Evolutionary conservation across 2,113 vertebrate species (phyloP), one percentile per base, ranked within the genome.

Genomic region (Rhinolophus ferrumequinum): DNA sequence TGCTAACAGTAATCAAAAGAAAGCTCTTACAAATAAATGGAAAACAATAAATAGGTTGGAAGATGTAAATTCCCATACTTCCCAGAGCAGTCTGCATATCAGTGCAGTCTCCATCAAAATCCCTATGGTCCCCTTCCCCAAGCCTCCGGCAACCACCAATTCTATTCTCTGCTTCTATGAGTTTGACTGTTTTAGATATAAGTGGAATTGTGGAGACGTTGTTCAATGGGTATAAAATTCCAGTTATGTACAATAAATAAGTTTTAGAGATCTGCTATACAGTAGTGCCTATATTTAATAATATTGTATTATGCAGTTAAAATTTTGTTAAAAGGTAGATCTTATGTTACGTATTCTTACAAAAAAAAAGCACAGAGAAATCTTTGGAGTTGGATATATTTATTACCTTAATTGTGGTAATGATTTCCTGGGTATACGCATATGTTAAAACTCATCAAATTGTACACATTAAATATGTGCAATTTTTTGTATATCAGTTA

Each of bases 1-100:
- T 87, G 41, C 28, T 81, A 83, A 92, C n/a, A 33, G 24, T 92
- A 73, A 92, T 75, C 44, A 38, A 41, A 92, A 92, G 67, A 73
- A 81, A 88, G 67, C 33, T 64, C 44, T 62, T 73, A 64, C 4
- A 92, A 73, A 70, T 60, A 81, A 81, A 58, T 81, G 88, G 64
- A 58, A 72, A 50, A 50, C 11, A 50, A 50, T 50, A 50, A 50
- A 81, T 69, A 35, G 62, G 54, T 58, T 80, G 50, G 56, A 54
- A 67, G 47, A 50, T 50, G 47, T 12, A 69, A 80, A 80, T 58
- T 19, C 19, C 50, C 62, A n/a, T 44, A 44, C 35, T 80, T 18
- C 38, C 50, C 28, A 58, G 26, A 90, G 6, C 28, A 80, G 22
- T 80, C 28, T 69, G n/a, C 41, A 69, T 76, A 69, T 80, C 50